Evolutionary conservation across 2,888 invertebrate species (phyloP).

Genomic region (Ethmia dodecea): DNA sequence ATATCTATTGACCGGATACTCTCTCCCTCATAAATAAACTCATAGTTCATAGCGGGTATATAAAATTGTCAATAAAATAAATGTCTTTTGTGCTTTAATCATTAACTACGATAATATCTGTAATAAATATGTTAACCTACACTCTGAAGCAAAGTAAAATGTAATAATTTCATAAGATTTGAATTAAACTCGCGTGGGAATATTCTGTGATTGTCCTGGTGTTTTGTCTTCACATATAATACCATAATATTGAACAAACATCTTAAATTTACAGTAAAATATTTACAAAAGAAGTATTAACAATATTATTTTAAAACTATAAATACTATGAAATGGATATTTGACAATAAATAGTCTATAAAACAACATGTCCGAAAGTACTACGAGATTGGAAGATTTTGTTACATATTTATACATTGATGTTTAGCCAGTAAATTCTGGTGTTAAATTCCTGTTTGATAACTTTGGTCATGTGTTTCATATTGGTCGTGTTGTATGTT

Average conservation of each 20-base stretch:
- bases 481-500: constrained; percentile 40
- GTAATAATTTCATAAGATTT: constrained; percentile 32
- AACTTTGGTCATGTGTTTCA: constrained; percentile 64
- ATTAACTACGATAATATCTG: constrained; percentile 49
- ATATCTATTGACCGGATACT: too few relatives aligned
- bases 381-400: constrained; percentile 45
- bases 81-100: constrained; percentile 69
- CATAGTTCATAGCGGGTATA: constrained; percentile 51
- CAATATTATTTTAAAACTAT: constrained; percentile 56
- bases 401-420: constrained; percentile 21
- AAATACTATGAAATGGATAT: constrained; percentile 66
- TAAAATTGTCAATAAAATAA: constrained; percentile 36
- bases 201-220: constrained; percentile 7
- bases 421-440: constrained; percentile 27
- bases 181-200: constrained; percentile 16
- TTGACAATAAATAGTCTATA: constrained; percentile 68
- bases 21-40: background rate
- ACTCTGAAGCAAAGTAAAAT: constrained; percentile 41
- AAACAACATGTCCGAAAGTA: constrained; percentile 59
- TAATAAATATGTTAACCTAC: constrained; percentile 64
- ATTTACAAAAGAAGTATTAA: constrained; percentile 69
- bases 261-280: constrained; percentile 51
- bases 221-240: constrained; percentile 21
- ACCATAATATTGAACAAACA: constrained; percentile 43
- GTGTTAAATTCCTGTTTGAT: constrained; percentile 54